Base-by-base conservation (phyloP, 2,888 invertebrate genomes). In the Poecilobothrus nobilitatus region DNA sequence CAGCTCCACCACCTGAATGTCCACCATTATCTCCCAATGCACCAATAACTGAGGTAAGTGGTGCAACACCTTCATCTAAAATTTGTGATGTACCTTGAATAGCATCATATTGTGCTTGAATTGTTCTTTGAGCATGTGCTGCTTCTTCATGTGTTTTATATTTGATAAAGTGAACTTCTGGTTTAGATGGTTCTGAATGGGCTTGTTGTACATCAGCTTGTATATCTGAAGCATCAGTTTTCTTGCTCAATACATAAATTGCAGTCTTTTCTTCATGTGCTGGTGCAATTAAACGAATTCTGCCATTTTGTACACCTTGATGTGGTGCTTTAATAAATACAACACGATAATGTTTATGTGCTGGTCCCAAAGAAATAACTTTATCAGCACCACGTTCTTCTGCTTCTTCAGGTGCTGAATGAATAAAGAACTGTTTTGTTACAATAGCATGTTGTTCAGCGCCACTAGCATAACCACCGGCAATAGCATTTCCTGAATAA, bases 241-340 rank as follows among this genome's bases (percentile, higher is more conserved):
- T 76, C 65, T 76, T 76, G 73, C 74, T 76, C n/a, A 79, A 75
- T 27, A 80, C 80, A 73, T 80, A 79, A 68, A 80, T 79, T 66
- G 80, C 79, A 9, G 78, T 75, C 63, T 78, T 77, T 73, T 78
- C 78, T 65, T 78, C 78, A 66, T 76, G 76, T 1, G 75, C 74
- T 69, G 74, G 73, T 5, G 79, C 78, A 62, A 76, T 77, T 66
- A 81, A 77, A 75, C 78, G 78, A 71, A 81, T 78, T 67, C 77
- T 70, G 37, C 77, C 76, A 74, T 77, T 77, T 74, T 76, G 77
- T 71, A 74, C 73, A 9, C 76, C 74, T 69, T 76, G 77, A 22
- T 76, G 76, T 68, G 76, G 76, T 66, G 76, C 75, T 70, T 78
- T 80, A 66, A 80, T 78, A 70, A 80, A 80, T 15, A 80, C 73